Evolutionary conservation across 2,797 vertebrate genomes (phyloP).

Genomic region (Macroramphosus scolopax): DNA sequence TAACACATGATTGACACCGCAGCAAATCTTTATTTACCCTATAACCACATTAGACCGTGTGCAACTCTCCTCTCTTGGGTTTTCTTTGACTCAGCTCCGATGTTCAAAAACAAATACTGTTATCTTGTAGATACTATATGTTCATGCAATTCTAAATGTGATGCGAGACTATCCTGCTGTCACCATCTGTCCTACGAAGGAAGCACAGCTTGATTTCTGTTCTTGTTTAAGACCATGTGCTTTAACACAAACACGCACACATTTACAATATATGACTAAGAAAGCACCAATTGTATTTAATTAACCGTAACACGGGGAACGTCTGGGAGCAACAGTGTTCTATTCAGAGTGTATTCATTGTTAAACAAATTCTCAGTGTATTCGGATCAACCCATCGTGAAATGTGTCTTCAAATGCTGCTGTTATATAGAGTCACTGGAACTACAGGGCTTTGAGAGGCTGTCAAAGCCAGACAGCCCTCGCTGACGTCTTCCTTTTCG

Average conservation of each 20-base stretch:
- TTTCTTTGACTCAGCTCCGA: too few relatives aligned
- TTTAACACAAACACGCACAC: slow-evolving; percentile 6
- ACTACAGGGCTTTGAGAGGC: slow-evolving; percentile 48
- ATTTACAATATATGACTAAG: slow-evolving; percentile 19
- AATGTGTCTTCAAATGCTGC: slow-evolving; percentile 64
- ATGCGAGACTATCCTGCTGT: not conserved
- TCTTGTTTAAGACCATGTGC: too few relatives aligned
- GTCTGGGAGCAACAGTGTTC: slow-evolving; percentile 5
- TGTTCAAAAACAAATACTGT: too few relatives aligned
- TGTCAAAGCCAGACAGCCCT: slow-evolving; percentile 72
- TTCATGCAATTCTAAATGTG: too few relatives aligned
- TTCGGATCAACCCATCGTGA: slow-evolving; percentile 37
- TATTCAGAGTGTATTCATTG: slow-evolving; percentile 26
- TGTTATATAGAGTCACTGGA: slow-evolving; percentile 14
- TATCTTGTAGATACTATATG: too few relatives aligned
- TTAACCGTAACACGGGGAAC: slow-evolving; percentile 22
- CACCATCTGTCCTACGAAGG: slow-evolving; percentile 15
- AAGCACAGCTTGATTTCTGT: too few relatives aligned
- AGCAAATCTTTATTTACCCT: too few relatives aligned
- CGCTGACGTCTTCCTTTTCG: slow-evolving; percentile 41
- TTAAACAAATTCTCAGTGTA: slow-evolving; percentile 21
- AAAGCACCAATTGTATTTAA: slow-evolving; percentile 45
- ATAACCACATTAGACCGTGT: too few relatives aligned
- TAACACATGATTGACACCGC: not conserved
- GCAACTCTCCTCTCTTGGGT: too few relatives aligned